A percentile compares a stretch with the other conserved stretches of the same genome.
These are phyloP conservation scores for Spinibarbus caldwelli DNA, from an alignment of 2,797 vertebrate species.

Conservation along the genomic window DNA sequence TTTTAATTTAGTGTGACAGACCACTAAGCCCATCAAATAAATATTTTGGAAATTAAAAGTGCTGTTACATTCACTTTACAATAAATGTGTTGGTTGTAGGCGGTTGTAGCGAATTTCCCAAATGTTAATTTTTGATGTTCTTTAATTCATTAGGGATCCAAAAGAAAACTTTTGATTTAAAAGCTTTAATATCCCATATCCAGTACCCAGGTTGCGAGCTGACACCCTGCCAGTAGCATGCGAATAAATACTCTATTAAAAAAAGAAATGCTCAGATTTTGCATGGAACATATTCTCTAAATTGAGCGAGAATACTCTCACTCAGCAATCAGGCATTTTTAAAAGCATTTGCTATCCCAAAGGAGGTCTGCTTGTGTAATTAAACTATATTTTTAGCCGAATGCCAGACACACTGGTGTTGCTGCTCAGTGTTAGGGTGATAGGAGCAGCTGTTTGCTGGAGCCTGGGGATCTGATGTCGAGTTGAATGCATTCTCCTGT, in stretches of 20 bases:
- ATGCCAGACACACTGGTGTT: conserved; percentile 68
- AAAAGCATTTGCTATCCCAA: conserved; percentile 68
- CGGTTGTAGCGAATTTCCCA: not conserved
- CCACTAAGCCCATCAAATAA: not conserved
- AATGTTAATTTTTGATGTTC: conserved; percentile 6
- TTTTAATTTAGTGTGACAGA: not conserved
- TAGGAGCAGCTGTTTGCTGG: conserved; percentile 75
- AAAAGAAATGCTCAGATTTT: conserved; percentile 19
- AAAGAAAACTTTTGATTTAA: conserved; percentile 26
- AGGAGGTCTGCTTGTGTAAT: conserved; percentile 70
- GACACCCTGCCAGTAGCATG: not conserved
- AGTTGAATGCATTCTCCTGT: conserved; percentile 76
- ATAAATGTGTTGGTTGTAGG: not conserved
- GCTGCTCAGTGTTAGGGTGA: conserved; percentile 68
- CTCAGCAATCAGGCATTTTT: conserved; percentile 70
- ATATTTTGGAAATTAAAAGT: not conserved
- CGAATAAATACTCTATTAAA: conserved; percentile 9
- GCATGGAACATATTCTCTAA: conserved; percentile 33
- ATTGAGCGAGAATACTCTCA: conserved; percentile 61
- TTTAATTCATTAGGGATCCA: conserved; percentile 12
- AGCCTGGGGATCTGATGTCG: conserved; percentile 72
- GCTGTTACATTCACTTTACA: not conserved
- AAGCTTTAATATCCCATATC: conserved; percentile 37
- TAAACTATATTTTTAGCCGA: conserved; percentile 74
- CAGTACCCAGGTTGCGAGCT: not conserved